Conservation (phyloP, 2,797 vertebrate species). For the Nasua narica region DNA sequence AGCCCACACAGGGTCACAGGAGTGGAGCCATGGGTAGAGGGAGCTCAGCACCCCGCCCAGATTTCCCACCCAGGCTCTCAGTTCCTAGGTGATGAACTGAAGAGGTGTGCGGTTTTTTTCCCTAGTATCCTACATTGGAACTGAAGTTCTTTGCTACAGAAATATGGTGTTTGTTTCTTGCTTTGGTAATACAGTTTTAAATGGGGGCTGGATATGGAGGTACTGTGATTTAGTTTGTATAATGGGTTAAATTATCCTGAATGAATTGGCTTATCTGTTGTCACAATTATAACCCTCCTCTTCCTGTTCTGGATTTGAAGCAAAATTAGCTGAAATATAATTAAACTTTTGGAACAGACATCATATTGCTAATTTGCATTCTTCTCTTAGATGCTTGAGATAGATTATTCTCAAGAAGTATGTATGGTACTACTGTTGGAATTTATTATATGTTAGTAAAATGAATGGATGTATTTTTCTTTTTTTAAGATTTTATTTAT, state of each 20-base stretch:
- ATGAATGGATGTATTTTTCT: background rate
- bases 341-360: background rate
- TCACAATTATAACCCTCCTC: background rate
- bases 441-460: background rate
- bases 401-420: background rate
- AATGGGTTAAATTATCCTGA: background rate
- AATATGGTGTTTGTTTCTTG: background rate
- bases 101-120: too few relatives aligned
- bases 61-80: background rate
- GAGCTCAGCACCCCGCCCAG: background rate
- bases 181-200: background rate
- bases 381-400: background rate
- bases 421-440: background rate
- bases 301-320: background rate
- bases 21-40: background rate
- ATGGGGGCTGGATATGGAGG: background rate
- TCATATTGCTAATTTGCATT: background rate
- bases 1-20: background rate
- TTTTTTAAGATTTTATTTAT: too few relatives aligned
- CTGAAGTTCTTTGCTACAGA: background rate
- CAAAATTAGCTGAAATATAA: background rate
- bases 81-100: background rate
- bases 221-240: background rate
- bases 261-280: background rate
- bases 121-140: background rate